These are phyloP conservation scores for Eupithecia subfuscata DNA, from an alignment of 2,888 invertebrate species.

Conservation along the genomic window DNA sequence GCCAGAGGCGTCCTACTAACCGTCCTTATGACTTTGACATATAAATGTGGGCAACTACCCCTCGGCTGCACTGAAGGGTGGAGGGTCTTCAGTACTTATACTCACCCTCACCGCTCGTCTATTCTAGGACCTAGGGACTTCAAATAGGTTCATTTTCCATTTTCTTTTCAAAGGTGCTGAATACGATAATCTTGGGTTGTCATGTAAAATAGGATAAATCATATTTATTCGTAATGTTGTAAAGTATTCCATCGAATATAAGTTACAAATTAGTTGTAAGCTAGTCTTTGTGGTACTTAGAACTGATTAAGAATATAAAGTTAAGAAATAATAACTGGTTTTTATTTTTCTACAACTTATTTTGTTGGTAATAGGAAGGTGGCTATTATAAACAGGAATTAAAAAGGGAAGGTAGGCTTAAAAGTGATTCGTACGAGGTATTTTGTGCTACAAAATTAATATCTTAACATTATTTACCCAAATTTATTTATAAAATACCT, in stretches of 20 bases:
- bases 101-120: conserved; percentile 11
- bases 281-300: conserved; percentile 75
- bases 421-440: no score
- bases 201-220: conserved; percentile 47
- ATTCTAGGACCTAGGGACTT: conserved; percentile 26
- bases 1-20: conserved; percentile 89
- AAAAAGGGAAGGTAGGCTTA: no score
- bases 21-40: conserved; percentile 78
- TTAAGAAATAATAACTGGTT: conserved; percentile 49
- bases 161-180: conserved; percentile 36
- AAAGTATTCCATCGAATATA: conserved; percentile 62
- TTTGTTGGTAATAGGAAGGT: not conserved
- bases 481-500: no score
- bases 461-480: no score
- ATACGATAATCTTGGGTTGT: conserved; percentile 30
- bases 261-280: conserved; percentile 83
- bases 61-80: not conserved
- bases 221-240: conserved; percentile 74
- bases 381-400: no score
- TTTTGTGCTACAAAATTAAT: no score
- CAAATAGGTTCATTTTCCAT: conserved; percentile 34
- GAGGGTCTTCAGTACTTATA: conserved; percentile 5
- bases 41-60: conserved; percentile 48
- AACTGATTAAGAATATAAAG: conserved; percentile 59
- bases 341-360: conserved; percentile 24